These are phyloP conservation scores for Otocyon megalotis DNA, from an alignment of 2,113 vertebrate genomes.

Conservation along the genomic window DNA sequence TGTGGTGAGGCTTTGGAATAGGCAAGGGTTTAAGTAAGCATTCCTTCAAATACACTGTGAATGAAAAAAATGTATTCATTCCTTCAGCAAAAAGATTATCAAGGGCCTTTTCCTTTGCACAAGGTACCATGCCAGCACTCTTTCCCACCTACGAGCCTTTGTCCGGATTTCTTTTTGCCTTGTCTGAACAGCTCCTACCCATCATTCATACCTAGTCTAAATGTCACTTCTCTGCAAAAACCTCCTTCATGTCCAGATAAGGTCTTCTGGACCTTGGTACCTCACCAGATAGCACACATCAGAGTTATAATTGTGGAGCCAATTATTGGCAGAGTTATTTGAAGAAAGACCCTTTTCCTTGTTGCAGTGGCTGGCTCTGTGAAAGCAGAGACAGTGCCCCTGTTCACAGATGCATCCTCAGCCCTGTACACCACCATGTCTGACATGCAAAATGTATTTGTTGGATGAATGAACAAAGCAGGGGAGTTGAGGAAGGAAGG, in stretches of 20 bases:
- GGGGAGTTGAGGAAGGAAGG: too few relatives aligned
- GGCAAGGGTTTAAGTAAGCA: not conserved
- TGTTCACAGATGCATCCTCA: not conserved
- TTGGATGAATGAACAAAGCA: not conserved
- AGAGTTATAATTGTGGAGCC: not conserved
- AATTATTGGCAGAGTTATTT: not conserved
- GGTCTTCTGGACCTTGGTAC: not conserved
- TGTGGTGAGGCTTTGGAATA: not conserved
- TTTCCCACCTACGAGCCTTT: not conserved
- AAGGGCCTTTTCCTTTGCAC: not conserved
- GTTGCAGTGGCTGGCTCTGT: not conserved
- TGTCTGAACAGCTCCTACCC: not conserved
- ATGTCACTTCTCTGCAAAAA: not conserved
- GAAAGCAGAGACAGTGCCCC: not conserved
- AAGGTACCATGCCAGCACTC: accelerated
- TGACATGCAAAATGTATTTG: not conserved
- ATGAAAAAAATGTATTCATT: not conserved
- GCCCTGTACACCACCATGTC: not conserved
- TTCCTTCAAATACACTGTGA: not conserved
- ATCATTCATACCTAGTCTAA: not conserved
- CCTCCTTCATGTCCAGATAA: not conserved
- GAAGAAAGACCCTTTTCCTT: not conserved
- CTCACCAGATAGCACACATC: not conserved
- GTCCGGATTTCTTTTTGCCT: not conserved
- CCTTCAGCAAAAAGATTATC: not conserved